These are phyloP conservation scores for Tympanuchus pallidicinctus DNA, from an alignment of 2,113 vertebrate species.

Conservation along the genomic window DNA sequence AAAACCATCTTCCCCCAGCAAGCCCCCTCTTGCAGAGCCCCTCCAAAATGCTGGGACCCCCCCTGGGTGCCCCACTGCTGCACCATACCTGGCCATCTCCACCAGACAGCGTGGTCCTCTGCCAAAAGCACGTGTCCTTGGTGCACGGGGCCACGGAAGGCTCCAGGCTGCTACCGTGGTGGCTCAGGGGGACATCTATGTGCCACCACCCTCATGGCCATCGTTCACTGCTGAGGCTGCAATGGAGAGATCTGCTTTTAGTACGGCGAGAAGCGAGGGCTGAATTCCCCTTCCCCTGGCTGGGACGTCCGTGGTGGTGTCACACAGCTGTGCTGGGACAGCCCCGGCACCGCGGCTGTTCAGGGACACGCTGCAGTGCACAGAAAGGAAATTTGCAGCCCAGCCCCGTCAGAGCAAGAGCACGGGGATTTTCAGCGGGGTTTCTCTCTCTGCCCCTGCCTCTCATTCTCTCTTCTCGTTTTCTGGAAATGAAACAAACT, in stretches of 20 bases:
- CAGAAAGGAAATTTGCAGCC: slow-evolving; percentile 1
- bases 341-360: background rate
- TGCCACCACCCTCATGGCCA: background rate
- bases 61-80: background rate
- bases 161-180: background rate
- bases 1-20: background rate
- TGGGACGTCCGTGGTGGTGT: background rate
- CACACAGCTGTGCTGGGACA: background rate
- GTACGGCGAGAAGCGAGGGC: background rate
- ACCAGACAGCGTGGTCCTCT: background rate
- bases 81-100: background rate
- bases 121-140: accelerated
- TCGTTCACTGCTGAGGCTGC: accelerated
- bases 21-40: background rate
- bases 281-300: slow-evolving; percentile 50
- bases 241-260: background rate
- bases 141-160: background rate
- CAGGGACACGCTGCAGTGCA: background rate
- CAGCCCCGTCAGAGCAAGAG: background rate
- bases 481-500: slow-evolving; percentile 22
- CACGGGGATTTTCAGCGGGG: background rate
- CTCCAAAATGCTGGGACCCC: accelerated
- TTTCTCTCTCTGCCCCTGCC: background rate
- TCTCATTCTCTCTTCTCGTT: background rate
- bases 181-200: background rate